Evolutionary conservation across 2,797 vertebrate genomes (phyloP).

Genomic region (Trachops cirrhosus): DNA sequence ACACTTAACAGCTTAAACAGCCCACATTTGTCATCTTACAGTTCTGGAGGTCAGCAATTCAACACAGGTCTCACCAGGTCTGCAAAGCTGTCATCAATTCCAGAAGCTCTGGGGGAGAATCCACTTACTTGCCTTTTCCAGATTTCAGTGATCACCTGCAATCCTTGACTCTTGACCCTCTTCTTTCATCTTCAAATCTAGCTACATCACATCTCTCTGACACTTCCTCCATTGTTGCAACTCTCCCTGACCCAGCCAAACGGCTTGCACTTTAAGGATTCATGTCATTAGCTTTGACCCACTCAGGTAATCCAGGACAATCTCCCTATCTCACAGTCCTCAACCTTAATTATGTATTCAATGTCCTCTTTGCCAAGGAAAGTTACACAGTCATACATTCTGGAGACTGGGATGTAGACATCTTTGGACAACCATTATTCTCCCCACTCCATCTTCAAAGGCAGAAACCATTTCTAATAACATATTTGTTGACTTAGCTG

Average conservation of each 20-base stretch:
- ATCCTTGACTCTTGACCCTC: neutral
- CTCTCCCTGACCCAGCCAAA: neutral
- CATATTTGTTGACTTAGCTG: neutral
- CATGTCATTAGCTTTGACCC: neutral
- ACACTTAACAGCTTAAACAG: neutral
- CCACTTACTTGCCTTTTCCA: neutral
- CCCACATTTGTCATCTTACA: neutral
- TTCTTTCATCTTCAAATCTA: neutral
- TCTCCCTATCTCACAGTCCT: neutral
- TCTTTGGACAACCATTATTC: neutral
- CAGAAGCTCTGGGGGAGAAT: neutral
- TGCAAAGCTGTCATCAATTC: neutral
- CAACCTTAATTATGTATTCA: neutral
- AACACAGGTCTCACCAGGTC: neutral
- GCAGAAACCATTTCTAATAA: neutral
- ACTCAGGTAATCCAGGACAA: neutral
- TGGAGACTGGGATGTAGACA: neutral
- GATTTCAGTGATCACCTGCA: neutral
- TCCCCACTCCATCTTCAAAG: neutral
- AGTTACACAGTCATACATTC: neutral
- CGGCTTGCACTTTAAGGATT: neutral
- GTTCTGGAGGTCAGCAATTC: neutral
- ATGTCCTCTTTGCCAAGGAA: neutral
- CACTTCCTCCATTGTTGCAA: neutral
- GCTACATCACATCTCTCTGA: neutral